These are phyloP conservation scores for Limanda limanda DNA, from an alignment of 2,113 vertebrate genomes.

Conservation along the genomic window DNA sequence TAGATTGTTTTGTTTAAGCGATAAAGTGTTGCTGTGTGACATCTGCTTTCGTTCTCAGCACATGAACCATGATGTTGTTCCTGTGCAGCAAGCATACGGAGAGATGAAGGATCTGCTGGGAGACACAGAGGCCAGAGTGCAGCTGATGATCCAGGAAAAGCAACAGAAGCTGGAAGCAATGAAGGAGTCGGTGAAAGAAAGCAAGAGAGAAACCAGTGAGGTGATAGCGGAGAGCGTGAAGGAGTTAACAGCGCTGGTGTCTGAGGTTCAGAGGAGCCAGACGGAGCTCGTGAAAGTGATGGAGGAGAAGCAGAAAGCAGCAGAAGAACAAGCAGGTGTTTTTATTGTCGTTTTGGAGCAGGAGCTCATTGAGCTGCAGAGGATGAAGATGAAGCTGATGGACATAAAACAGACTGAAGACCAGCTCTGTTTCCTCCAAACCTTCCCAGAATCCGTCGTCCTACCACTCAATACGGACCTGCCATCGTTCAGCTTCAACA, in stretches of 20 bases:
- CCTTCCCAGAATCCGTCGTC: not conserved
- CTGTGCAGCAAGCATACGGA: not conserved
- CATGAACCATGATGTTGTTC: constrained; percentile 5
- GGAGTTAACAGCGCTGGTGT: constrained; percentile 40
- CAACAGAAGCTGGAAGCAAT: constrained; percentile 18
- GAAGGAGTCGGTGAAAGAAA: not conserved
- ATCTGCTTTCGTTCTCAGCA: constrained; percentile 28
- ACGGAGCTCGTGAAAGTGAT: constrained; percentile 14
- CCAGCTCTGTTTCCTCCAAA: constrained; percentile 37
- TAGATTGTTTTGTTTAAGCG: constrained; percentile 28
- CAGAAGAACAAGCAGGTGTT: constrained; percentile 21
- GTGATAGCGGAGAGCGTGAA: not conserved
- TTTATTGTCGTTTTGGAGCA: constrained; percentile 18
- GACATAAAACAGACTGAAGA: constrained; percentile 48
- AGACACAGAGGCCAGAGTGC: constrained; percentile 10
- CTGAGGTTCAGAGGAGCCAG: constrained; percentile 48
- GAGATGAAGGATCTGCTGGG: constrained; percentile 26
- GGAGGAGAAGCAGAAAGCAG: constrained; percentile 52
- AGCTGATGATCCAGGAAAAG: constrained; percentile 54
- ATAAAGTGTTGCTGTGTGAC: constrained; percentile 51
- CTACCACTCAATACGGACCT: constrained; percentile 22
- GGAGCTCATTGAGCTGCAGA: constrained; percentile 52
- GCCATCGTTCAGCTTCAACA: not conserved
- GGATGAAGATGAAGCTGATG: not conserved
- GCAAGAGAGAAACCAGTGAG: constrained; percentile 5